Evolutionary conservation across 1,140 invertebrate species (phyloP), one percentile per base, ranked within the genome.

Genomic region (Archivesica marissinica): DNA sequence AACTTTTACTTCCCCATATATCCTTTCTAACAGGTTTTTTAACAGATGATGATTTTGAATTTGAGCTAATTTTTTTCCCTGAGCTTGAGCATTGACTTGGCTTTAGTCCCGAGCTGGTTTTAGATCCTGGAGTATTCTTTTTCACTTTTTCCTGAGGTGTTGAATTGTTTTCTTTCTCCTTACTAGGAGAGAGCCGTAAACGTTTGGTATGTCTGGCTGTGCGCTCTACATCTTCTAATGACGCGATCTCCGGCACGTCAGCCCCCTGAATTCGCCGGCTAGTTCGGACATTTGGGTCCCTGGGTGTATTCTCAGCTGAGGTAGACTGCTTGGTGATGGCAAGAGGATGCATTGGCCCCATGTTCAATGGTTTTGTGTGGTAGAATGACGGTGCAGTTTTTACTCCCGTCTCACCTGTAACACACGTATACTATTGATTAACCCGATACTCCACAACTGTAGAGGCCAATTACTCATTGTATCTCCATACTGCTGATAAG

Each of bases 191-290:
- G 82, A 17, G 50, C 33, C 47, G 38, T 38, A 30, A 52, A 30
- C 79, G 56, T 23, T 47, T 64, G 25, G 75, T 35, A 23, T 47
- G 54, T n/a, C 80, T n/a, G 20, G 80, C 80, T 28, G 52, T 52
- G 25, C 39, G 2, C 54, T 90, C 90, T 30, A 89, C 86, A 9
- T 82, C 28, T 66, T 91, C 89, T 64, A 90, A 61, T 25, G 88
- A 79, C 4, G 88, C 59, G 13, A 64, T 61, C 23, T 77, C 28
- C 35, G 90, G 89, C 13, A 85, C 86, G 0, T 90, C 86, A 28
- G 90, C 72, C 0, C 92, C 91, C 35, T 90, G 85, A 2, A 91
- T 86, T 50, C 91, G 81, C 13, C 91, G 89, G 85, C 91, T 93
- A 38, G 75, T 88, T n/a, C 92, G 84, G 6, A 82, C 39, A 35